Evolutionary conservation across 2,888 invertebrate species (phyloP), one percentile per base, ranked within the genome.

Genomic region (Leptopterna dolabrata): DNA sequence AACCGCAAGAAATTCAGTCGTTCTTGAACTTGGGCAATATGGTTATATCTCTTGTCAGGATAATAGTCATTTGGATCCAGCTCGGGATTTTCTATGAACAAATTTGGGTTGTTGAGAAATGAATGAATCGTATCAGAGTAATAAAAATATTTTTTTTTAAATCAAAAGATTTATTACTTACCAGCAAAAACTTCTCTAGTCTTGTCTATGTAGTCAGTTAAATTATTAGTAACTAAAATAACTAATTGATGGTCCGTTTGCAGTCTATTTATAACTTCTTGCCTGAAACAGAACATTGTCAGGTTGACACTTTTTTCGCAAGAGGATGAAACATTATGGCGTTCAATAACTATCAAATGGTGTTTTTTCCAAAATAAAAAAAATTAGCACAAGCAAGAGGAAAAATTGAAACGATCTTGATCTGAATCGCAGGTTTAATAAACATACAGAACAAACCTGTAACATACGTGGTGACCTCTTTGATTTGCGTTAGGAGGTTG

Each of bases 161-260:
- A 14, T 41, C 27, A 41, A 9, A 14, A 45, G 6, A 24, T 45
- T 0, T 1, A 78, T 29, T 14, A 84, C 89, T 89, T 90, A 92
- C 93, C 92, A 92, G 94, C 94, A 76, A 94, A 93, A 90, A 94
- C 92, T 86, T 93, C 93, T 89, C 97, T 94, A 89, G 97, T 96
- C 91, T 95, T 95, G 88, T 97, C 96, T 97, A 98, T 97, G 91
- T 98, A 99, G 89, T 94, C 93, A 11, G 96, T 97, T 90, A 98
- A 94, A 92, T 97, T 98, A 92, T 97, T 96, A 1, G 98, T 97
- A 90, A 98, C 97, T 90, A 98, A 94, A 92, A 98, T 97, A 90
- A 99, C 98, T 89, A 98, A 94, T 82, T 97, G 96, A 93, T 98
- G 97, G 91, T 97, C 96, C 91, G 95, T 95, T 92, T 98, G 98